Evolutionary conservation across 1,140 invertebrate genomes (phyloP).

Genomic region (Drosophila ananassae): DNA sequence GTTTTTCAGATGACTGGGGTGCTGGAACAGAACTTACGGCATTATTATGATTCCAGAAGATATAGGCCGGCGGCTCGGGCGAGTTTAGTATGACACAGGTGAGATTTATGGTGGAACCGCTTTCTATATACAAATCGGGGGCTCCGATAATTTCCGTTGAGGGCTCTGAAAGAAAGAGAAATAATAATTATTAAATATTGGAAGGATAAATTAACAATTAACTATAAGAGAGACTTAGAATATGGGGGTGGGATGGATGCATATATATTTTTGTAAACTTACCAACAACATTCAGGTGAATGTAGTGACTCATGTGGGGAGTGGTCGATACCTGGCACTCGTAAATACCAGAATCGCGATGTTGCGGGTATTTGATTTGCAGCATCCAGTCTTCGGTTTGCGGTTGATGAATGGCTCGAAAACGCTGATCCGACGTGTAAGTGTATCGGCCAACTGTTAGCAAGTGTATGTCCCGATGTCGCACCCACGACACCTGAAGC

Average conservation of each 20-base stretch:
- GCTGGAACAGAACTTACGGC: conserved; percentile 87
- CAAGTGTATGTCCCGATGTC: conserved; percentile 94
- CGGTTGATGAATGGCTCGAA: conserved; percentile 92
- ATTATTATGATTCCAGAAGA: conserved; percentile 96
- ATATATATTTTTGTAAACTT: conserved; percentile 81
- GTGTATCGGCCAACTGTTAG: conserved; percentile 95
- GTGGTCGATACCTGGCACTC: conserved; percentile 96
- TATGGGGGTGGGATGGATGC: no score
- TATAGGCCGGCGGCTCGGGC: conserved; percentile 95
- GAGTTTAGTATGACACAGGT: conserved; percentile 95
- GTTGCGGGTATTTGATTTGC: conserved; percentile 92
- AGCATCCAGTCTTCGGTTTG: conserved; percentile 95
- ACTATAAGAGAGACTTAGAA: no score
- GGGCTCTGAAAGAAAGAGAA: conserved; percentile 90
- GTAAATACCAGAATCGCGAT: conserved; percentile 92
- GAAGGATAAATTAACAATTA: no score
- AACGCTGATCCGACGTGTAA: conserved; percentile 95
- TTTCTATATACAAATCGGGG: conserved; percentile 95
- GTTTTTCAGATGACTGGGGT: neutral
- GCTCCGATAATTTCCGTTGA: conserved; percentile 94
- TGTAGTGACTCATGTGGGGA: conserved; percentile 93
- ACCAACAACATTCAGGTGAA: conserved; percentile 94
- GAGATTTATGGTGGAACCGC: conserved; percentile 96
- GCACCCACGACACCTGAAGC: conserved; percentile 94
- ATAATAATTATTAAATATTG: neutral